phyloP scores from a whole-genome alignment of 2,888 invertebrate species.

The Crossocerus cetratus region DNA sequence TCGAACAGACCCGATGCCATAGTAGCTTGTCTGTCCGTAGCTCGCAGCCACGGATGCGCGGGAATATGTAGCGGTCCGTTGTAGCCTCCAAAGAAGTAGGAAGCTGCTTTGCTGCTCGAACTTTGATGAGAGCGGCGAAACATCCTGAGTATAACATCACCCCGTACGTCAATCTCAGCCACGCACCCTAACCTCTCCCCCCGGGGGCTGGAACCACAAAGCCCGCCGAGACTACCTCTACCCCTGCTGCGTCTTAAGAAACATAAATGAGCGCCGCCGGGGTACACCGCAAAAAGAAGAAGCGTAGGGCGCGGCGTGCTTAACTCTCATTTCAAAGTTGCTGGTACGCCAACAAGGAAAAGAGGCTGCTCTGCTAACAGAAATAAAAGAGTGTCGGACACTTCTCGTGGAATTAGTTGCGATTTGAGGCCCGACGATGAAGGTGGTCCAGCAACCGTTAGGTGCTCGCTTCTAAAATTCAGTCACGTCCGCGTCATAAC shows the following conservation, averaged over 20 bases:
- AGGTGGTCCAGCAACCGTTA: constrained; percentile 20
- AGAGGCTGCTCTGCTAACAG: background rate
- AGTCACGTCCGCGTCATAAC: constrained; percentile 74
- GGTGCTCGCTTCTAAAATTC: constrained; percentile 64
- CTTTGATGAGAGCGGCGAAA: too few relatives aligned
- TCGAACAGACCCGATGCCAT: constrained; percentile 24
- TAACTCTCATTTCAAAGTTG: too few relatives aligned
- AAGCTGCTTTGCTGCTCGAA: too few relatives aligned
- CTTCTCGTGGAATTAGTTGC: constrained; percentile 7
- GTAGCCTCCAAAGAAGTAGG: too few relatives aligned
- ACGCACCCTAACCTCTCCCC: too few relatives aligned
- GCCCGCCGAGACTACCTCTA: background rate
- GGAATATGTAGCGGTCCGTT: background rate
- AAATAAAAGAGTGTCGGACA: background rate
- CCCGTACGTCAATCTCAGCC: too few relatives aligned
- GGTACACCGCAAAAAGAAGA: background rate
- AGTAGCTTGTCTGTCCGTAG: constrained; percentile 31
- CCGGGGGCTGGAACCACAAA: too few relatives aligned
- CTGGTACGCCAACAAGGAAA: background rate
- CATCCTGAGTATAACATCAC: too few relatives aligned
- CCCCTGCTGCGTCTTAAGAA: background rate
- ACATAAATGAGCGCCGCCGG: background rate
- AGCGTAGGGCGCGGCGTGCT: too few relatives aligned
- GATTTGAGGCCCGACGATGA: constrained; percentile 15
- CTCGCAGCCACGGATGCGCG: background rate